Percentiles rank a stretch among this genome's conserved stretches.
phyloP scores from a whole-genome alignment of 1,140 invertebrate species.

The Cotesia glomerata region DNA sequence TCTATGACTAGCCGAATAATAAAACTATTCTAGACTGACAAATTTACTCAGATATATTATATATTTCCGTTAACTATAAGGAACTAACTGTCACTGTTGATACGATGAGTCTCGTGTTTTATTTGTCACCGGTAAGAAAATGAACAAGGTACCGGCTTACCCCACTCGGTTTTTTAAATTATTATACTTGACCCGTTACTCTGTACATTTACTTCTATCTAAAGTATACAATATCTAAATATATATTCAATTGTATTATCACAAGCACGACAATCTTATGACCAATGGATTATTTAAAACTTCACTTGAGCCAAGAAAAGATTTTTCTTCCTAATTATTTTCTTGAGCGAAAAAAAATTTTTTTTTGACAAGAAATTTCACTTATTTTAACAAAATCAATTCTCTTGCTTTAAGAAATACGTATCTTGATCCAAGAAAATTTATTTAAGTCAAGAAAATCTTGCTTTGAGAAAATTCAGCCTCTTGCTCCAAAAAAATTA shows the following conservation, averaged over 20 bases:
- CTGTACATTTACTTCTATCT: neutral
- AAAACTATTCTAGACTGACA: neutral
- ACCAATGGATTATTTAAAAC: neutral
- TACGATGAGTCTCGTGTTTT: neutral
- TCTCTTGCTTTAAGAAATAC: too few relatives aligned
- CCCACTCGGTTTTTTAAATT: constrained; percentile 15
- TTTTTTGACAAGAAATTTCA: too few relatives aligned
- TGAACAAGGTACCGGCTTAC: constrained; percentile 10
- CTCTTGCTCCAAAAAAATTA: too few relatives aligned
- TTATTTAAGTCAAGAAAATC: too few relatives aligned
- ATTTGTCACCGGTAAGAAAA: neutral
- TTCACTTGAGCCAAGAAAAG: too few relatives aligned
- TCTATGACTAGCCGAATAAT: too few relatives aligned
- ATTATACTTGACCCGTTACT: constrained; percentile 27
- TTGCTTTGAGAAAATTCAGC: too few relatives aligned
- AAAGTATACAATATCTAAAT: too few relatives aligned
- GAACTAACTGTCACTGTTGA: constrained; percentile 27
- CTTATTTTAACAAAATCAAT: too few relatives aligned
- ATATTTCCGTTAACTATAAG: constrained; percentile 10
- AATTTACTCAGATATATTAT: neutral
- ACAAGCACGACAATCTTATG: neutral
- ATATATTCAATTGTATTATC: constrained; percentile 7
- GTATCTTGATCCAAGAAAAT: too few relatives aligned
- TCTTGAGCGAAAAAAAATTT: too few relatives aligned
- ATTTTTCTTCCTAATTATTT: too few relatives aligned